A percentile compares a stretch with the other conserved stretches of the same genome.
Evolutionary conservation across 1,140 invertebrate species (phyloP).

Genomic region (Drosophila novamexicana): DNA sequence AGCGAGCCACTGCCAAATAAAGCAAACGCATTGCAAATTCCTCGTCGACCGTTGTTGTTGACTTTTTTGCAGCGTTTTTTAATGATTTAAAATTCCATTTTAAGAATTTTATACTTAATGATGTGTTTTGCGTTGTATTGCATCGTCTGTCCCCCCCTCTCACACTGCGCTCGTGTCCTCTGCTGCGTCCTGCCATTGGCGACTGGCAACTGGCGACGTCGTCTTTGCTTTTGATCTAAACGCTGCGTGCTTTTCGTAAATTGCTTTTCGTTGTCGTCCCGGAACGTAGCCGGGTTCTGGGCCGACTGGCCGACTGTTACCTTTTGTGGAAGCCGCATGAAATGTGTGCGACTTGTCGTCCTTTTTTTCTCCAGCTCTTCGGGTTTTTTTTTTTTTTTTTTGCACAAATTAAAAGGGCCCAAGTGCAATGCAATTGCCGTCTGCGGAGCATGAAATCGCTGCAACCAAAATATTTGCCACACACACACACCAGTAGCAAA

Average conservation of each 20-base stretch:
- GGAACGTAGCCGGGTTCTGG: conserved; percentile 13
- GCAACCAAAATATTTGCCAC: conserved; percentile 79
- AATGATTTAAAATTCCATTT: conserved; percentile 85
- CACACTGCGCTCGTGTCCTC: conserved; percentile 5
- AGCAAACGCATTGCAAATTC: conserved; percentile 83
- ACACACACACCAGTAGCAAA: conserved; percentile 28
- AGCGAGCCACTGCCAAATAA: conserved; percentile 73
- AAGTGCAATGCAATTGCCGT: conserved; percentile 70
- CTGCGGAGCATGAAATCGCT: conserved; percentile 73
- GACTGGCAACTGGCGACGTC: conserved; percentile 49
- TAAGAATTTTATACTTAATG: conserved; percentile 85
- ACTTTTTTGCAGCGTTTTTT: conserved; percentile 65
- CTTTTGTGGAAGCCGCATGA: conserved; percentile 81
- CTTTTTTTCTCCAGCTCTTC: conserved; percentile 2
- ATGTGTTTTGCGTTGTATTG: conserved; percentile 84
- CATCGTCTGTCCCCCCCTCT: conserved; percentile 40
- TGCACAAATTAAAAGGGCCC: conserved; percentile 43
- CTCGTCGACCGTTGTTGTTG: conserved; percentile 50
- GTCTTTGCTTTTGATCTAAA: conserved; percentile 78
- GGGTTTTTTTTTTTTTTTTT: conserved; percentile 11
- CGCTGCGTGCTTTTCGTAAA: conserved; percentile 82
- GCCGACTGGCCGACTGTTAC: conserved; percentile 46
- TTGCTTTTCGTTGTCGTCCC: conserved; percentile 79
- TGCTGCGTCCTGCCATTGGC: conserved; percentile 56
- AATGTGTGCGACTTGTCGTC: conserved; percentile 78